Conservation (phyloP, 2,888 invertebrate genomes). For the Clivina fossor region DNA sequence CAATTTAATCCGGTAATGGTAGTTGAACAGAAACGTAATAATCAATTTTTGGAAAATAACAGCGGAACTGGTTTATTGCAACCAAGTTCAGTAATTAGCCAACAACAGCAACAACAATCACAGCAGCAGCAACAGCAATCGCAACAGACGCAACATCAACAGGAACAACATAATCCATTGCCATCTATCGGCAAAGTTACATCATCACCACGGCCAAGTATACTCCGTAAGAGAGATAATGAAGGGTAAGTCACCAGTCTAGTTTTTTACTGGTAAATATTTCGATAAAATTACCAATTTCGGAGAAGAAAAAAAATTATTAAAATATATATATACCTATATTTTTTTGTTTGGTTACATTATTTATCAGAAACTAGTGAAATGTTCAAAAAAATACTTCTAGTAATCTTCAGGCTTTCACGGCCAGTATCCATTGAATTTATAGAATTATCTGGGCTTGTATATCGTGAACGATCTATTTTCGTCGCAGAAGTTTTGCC, state of each 20-base stretch:
- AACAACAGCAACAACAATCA: constrained; percentile 31
- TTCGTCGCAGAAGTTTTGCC: too few species aligned
- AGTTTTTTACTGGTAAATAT: too few species aligned
- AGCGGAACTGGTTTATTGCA: constrained; percentile 16
- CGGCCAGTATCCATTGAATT: too few species aligned
- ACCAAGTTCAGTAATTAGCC: constrained; percentile 27
- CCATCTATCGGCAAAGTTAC: constrained; percentile 41
- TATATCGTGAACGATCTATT: too few species aligned
- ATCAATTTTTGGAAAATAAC: constrained; percentile 34
- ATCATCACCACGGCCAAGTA: constrained; percentile 74
- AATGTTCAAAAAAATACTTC: too few species aligned
- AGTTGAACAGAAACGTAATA: constrained; percentile 48
- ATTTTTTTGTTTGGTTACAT: too few species aligned
- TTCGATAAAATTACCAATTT: too few species aligned
- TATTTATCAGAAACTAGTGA: too few species aligned
- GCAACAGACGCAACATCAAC: constrained; percentile 32
- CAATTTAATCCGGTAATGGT: constrained; percentile 54
- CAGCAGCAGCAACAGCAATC: constrained; percentile 24
- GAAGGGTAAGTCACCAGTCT: constrained; percentile 63
- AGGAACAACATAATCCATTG: constrained; percentile 43
- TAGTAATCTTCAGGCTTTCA: too few species aligned
- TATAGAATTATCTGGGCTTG: too few species aligned
- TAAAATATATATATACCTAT: too few species aligned
- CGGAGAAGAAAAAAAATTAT: too few species aligned
- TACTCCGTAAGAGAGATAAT: constrained; percentile 83